Conservation (phyloP, 2,888 invertebrate genomes). For the Dioctria rufipes region DNA sequence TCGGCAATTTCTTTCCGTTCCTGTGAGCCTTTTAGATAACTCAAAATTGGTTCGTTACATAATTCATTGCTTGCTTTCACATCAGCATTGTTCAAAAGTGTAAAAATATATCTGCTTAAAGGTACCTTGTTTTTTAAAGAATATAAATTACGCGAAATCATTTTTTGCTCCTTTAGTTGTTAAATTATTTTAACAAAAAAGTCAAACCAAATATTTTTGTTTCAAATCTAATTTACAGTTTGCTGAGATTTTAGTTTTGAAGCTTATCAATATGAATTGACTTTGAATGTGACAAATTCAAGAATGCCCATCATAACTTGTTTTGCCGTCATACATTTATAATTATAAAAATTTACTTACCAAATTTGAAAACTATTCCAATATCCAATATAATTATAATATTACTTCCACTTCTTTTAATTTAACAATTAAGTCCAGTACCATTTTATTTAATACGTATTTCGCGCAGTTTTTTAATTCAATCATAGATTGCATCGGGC, state of each 20-base stretch:
- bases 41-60: constrained; percentile 83
- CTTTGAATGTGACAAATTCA: no score
- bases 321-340: no score
- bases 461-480: no score
- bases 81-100: background rate
- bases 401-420: no score
- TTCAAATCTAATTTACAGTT: background rate
- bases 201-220: background rate
- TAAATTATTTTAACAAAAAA: background rate
- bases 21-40: constrained; percentile 84
- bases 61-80: background rate
- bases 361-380: no score
- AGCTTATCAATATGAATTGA: no score
- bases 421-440: no score
- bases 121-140: background rate
- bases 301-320: no score
- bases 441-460: no score
- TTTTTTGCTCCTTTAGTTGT: background rate
- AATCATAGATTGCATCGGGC: no score
- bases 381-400: no score
- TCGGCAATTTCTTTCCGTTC: constrained; percentile 83
- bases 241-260: background rate
- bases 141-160: background rate
- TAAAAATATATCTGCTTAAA: background rate
- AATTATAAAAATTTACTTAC: no score